A percentile compares a stretch with the other conserved stretches of the same genome.
Evolutionary conservation across 1,140 invertebrate species (phyloP).

Genomic region (Pogonognathellus flavescens): DNA sequence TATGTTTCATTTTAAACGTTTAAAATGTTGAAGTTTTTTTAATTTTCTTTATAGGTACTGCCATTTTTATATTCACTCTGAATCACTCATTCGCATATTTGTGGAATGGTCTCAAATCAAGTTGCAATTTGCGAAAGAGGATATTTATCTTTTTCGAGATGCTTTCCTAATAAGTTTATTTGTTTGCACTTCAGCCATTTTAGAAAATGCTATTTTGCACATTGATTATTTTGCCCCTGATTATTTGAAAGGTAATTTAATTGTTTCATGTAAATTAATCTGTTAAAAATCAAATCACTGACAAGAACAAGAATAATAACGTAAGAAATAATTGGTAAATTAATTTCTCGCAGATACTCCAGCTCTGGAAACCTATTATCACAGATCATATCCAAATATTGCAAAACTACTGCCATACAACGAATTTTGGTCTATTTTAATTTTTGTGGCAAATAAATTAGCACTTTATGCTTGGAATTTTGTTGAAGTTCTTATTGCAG

Average conservation of each 20-base stretch:
- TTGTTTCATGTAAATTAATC: too few relatives aligned
- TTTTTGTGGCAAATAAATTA: conserved; percentile 46
- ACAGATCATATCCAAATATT: too few relatives aligned
- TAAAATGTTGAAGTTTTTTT: too few relatives aligned
- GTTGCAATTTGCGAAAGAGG: neutral
- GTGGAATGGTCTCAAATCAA: conserved; percentile 35
- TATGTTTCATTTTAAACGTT: too few relatives aligned
- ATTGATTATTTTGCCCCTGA: conserved; percentile 28
- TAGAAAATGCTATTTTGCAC: conserved; percentile 53
- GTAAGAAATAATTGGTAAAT: too few relatives aligned
- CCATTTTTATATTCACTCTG: conserved; percentile 37
- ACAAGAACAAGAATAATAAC: too few relatives aligned
- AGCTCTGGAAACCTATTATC: too few relatives aligned
- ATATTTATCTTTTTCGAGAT: neutral
- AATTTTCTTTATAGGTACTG: conserved; percentile 35
- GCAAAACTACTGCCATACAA: conserved; percentile 14
- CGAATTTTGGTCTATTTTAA: neutral
- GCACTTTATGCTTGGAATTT: conserved; percentile 56
- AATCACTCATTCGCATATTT: conserved; percentile 44
- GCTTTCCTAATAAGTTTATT: neutral
- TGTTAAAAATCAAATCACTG: too few relatives aligned
- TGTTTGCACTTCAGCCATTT: conserved; percentile 32
- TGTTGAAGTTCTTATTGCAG: conserved; percentile 51
- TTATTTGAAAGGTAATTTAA: too few relatives aligned
- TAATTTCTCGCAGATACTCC: too few relatives aligned